Percentiles rank a stretch among this genome's conserved stretches.
Conservation (phyloP, 2,888 invertebrate genomes). For the Podotricha telesiphe region DNA sequence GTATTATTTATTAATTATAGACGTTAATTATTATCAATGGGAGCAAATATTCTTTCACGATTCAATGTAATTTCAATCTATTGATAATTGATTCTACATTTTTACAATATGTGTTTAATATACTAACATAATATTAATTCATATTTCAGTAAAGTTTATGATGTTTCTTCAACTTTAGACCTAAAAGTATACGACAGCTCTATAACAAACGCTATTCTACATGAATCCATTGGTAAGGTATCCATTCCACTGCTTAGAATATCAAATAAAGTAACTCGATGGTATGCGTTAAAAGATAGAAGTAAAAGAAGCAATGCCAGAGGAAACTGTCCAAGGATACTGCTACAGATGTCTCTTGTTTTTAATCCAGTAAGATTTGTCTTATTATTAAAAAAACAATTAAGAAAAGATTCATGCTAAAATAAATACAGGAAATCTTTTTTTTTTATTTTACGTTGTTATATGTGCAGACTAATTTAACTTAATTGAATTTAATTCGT, state of each 20-base stretch:
- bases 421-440: too few species aligned
- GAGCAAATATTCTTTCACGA: too few species aligned
- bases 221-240: slow-evolving; percentile 64
- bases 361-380: slow-evolving; percentile 71
- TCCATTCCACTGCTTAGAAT: slow-evolving; percentile 70
- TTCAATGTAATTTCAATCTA: too few species aligned
- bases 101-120: background rate
- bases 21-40: too few species aligned
- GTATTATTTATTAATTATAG: too few species aligned
- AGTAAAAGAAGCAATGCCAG: slow-evolving; percentile 61
- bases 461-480: too few species aligned
- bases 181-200: slow-evolving; percentile 67
- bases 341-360: slow-evolving; percentile 65
- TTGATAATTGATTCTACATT: background rate
- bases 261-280: slow-evolving; percentile 59
- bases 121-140: background rate
- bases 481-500: too few species aligned
- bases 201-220: slow-evolving; percentile 52
- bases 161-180: slow-evolving; percentile 69
- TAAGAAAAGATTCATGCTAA: background rate
- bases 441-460: too few species aligned
- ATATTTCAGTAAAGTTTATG: slow-evolving; percentile 68
- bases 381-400: background rate
- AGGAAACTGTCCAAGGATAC: slow-evolving; percentile 71
- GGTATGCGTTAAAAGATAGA: slow-evolving; percentile 72